Base-by-base conservation (phyloP, 1,140 invertebrate genomes). In the Pygmarrhopalites habei region DNA sequence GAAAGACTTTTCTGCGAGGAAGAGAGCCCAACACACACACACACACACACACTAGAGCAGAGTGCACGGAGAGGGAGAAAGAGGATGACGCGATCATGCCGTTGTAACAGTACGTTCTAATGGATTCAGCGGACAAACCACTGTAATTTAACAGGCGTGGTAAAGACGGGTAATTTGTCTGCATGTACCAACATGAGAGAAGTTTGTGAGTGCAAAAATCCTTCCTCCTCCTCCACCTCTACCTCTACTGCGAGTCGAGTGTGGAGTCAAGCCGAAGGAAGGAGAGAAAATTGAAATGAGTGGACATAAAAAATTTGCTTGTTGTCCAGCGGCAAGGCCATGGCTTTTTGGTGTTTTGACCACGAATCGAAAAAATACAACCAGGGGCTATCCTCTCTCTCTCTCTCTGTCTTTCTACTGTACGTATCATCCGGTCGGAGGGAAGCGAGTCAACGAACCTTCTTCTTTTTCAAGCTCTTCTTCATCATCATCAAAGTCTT, bases 241-340 rank as follows among this genome's bases (percentile, higher is more conserved):
- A 35, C 15, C 32, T 7, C 15, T 5, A 35, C n/a, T 12, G 26
- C 10, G 44, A n/a, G 44, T n/a, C 5, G n/a, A 5, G n/a, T 47
- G n/a, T 12, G n/a, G 19, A 47, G n/a, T 5, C 5, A 21, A 47
- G 44, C 5, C 4, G 44, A 47, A 25, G 19, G 19, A 47, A 25
- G 4, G 44, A 47, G 44, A 47, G n/a, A 52, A 23, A 26, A 52
- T 10, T 10, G 25, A 52, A n/a, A 52, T 26, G 28, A 2, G 28
- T 3, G 2, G 49, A 52, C 7, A 52, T 15, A 59, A 62, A 66
- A 62, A 66, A 66, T 66, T 58, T 29, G 28, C 60, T 53, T 66
- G 49, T 53, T 66, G 49, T 62, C 60, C 60, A 58, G 60, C 57
- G 65, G 65, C 65, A 66, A 66, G 65, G 65, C 65, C 65, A 52